A percentile compares a stretch with the other conserved stretches of the same genome.
Evolutionary conservation across 2,113 vertebrate species (phyloP).

Genomic region (Microtus richardsoni): DNA sequence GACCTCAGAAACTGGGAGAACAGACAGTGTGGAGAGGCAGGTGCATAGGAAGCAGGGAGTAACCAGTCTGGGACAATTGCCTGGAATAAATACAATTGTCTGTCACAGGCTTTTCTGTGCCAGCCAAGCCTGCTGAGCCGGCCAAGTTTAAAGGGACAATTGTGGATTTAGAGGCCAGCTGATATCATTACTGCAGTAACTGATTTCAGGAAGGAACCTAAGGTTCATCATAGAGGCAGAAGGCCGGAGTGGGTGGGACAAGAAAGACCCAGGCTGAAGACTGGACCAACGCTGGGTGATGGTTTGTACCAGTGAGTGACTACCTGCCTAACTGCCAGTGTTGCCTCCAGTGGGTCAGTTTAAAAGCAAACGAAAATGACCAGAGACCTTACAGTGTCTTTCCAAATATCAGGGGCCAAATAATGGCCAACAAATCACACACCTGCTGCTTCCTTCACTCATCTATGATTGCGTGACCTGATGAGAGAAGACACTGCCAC

Average conservation of each 20-base stretch:
- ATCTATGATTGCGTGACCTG: accelerated
- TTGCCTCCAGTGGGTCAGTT: neutral
- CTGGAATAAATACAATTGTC: conserved; percentile 76
- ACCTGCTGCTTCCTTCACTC: neutral
- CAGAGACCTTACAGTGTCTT: neutral
- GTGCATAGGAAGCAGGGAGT: conserved; percentile 70
- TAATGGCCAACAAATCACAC: neutral
- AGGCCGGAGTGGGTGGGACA: neutral
- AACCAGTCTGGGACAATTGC: conserved; percentile 73
- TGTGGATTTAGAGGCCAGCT: neutral
- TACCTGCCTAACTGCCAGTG: neutral
- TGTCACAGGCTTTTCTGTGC: conserved; percentile 63
- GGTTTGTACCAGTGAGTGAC: neutral
- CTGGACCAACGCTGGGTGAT: neutral
- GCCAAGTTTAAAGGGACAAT: conserved; percentile 63
- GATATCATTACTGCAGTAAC: neutral
- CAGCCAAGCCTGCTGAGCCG: conserved; percentile 59
- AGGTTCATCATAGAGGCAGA: neutral
- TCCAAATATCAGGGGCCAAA: neutral
- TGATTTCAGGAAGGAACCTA: neutral
- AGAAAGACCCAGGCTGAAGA: neutral
- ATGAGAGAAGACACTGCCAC: neutral
- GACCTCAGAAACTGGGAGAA: conserved; percentile 49
- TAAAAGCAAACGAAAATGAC: neutral
- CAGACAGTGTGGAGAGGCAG: conserved; percentile 58